A percentile compares a stretch with the other conserved stretches of the same genome.
Evolutionary conservation across 2,113 vertebrate genomes (phyloP).

Genomic region (Otocyon megalotis): DNA sequence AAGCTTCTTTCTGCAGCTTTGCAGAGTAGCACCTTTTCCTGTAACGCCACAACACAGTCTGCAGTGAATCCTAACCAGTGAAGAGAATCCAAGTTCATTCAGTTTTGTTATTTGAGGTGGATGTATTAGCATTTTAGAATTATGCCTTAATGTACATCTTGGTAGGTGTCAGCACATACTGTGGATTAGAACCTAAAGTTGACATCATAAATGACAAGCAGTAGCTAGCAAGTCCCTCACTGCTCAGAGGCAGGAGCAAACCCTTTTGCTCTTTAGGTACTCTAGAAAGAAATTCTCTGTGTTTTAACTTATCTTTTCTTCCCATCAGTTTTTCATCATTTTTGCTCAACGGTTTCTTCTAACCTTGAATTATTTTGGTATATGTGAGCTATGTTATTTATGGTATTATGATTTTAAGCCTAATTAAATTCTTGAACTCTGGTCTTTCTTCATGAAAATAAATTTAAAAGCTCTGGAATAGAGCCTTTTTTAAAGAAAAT

Average conservation of each 20-base stretch:
- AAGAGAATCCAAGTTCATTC: neutral
- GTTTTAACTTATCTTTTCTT: neutral
- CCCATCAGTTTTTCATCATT: neutral
- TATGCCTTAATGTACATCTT: neutral
- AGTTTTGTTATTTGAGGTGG: neutral
- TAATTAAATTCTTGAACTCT: constrained; percentile 37
- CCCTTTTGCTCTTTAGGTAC: neutral
- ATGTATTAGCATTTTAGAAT: neutral
- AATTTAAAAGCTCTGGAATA: neutral
- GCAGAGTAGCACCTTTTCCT: neutral
- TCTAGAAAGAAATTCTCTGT: neutral
- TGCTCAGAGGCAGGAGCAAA: neutral
- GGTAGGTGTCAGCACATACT: neutral
- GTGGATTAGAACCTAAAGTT: neutral
- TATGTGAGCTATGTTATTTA: neutral
- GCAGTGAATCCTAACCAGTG: neutral
- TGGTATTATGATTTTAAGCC: neutral
- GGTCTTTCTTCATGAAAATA: constrained; percentile 24
- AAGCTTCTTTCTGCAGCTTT: neutral
- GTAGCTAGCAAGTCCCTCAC: neutral
- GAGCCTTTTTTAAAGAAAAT: neutral
- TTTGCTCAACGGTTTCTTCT: neutral
- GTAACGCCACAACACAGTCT: neutral
- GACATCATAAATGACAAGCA: neutral
- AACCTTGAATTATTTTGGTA: constrained; percentile 18